phyloP scores from a whole-genome alignment of 2,797 vertebrate species.

The Gadopsis bispinosus region DNA sequence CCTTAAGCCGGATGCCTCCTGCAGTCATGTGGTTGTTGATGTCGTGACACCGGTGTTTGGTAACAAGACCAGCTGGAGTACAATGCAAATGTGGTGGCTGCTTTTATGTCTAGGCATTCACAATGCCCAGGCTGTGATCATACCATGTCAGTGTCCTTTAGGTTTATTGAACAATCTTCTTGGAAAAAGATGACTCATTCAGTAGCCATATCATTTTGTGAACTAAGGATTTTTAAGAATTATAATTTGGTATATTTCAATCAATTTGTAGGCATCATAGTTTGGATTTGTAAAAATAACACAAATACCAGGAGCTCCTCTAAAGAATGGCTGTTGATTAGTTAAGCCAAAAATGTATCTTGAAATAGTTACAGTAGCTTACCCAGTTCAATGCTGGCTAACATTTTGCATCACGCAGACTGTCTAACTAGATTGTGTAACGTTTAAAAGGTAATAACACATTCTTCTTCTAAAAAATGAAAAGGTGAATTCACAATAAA shows the following conservation, averaged over 20 bases:
- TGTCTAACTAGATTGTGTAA: not conserved
- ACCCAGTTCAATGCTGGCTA: not conserved
- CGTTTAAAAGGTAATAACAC: not conserved
- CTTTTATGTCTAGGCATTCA: constrained; percentile 45
- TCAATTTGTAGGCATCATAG: not conserved
- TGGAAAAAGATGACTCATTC: constrained; percentile 4
- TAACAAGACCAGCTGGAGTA: constrained; percentile 49
- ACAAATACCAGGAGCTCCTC: not conserved
- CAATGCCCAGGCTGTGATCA: constrained; percentile 13
- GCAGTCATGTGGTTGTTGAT: constrained; percentile 25
- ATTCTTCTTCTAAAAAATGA: constrained; percentile 3
- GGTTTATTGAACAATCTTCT: not conserved
- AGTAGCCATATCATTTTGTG: not conserved
- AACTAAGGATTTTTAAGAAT: not conserved
- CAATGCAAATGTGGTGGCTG: constrained; percentile 71
- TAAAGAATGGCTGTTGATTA: not conserved
- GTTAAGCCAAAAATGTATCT: not conserved
- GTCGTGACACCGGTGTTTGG: constrained; percentile 37
- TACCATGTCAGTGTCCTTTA: constrained; percentile 12
- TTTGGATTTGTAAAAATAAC: not conserved
- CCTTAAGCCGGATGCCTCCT: not conserved
- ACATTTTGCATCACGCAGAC: not conserved
- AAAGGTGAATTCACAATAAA: not conserved
- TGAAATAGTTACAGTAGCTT: not conserved
- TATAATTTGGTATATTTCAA: not conserved